Evolutionary conservation across 2,797 vertebrate species (phyloP).

Genomic region (Toxotes lorentzi): DNA sequence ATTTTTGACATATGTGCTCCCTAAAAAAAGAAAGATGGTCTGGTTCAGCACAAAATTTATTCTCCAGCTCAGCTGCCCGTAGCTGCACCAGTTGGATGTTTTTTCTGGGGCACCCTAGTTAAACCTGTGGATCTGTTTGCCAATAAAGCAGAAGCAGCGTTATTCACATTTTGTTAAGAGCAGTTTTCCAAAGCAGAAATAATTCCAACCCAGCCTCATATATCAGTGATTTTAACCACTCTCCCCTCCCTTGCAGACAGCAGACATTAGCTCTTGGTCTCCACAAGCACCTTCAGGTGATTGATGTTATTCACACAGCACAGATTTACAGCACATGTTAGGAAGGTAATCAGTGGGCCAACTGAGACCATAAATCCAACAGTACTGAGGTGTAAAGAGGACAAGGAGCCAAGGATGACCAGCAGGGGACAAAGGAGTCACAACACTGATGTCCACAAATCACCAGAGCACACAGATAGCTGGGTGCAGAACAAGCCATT

Average conservation of each 20-base stretch:
- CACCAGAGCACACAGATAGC: constrained; percentile 22
- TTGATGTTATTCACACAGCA: constrained; percentile 40
- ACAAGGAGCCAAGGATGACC: constrained; percentile 83
- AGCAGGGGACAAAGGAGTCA: constrained; percentile 67
- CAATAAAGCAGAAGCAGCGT: constrained; percentile 37
- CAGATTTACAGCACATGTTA: constrained; percentile 83
- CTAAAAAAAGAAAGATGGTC: constrained; percentile 16
- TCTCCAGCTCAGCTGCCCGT: constrained; percentile 14
- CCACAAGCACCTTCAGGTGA: constrained; percentile 29
- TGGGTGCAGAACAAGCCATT: neutral
- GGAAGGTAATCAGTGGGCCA: constrained; percentile 85
- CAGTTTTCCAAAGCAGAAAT: constrained; percentile 43
- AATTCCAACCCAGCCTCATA: constrained; percentile 38
- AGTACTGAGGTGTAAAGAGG: constrained; percentile 88
- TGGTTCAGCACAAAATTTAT: constrained; percentile 29
- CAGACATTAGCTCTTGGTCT: constrained; percentile 40
- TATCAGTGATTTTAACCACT: constrained; percentile 41
- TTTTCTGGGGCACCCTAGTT: constrained; percentile 23
- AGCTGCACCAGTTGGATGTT: constrained; percentile 11
- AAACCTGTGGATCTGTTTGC: constrained; percentile 20
- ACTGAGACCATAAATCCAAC: constrained; percentile 83
- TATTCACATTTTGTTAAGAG: constrained; percentile 38
- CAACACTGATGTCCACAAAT: constrained; percentile 50
- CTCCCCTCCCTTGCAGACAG: constrained; percentile 23
- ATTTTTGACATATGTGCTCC: constrained; percentile 1